These are phyloP conservation scores for Crotalus helleri DNA, from an alignment of 2,113 vertebrate species.

Conservation along the genomic window DNA sequence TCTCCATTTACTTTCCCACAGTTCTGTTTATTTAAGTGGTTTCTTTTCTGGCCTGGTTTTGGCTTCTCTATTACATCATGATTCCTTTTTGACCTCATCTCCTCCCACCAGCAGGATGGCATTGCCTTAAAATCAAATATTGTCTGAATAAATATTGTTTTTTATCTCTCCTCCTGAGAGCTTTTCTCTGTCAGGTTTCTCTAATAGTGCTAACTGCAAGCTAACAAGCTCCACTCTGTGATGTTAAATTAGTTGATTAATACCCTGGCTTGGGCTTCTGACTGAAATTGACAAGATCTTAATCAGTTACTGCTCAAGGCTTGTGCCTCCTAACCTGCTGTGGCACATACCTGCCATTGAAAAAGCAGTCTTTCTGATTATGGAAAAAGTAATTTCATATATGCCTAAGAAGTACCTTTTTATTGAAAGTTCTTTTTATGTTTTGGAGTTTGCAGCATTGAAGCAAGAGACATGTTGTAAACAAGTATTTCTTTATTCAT, in stretches of 20 bases:
- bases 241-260: background rate
- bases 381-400: background rate
- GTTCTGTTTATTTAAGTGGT: background rate
- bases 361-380: background rate
- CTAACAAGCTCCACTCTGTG: background rate
- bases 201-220: background rate
- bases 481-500: too few relatives aligned
- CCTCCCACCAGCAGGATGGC: background rate
- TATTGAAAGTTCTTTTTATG: background rate
- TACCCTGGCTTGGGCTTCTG: background rate
- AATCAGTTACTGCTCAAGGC: background rate
- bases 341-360: background rate
- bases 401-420: background rate
- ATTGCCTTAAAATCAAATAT: background rate
- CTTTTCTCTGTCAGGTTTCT: background rate
- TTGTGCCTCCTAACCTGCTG: background rate
- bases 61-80: background rate
- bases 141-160: background rate
- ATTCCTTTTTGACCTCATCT: background rate
- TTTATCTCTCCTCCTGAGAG: background rate
- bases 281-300: background rate
- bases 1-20: background rate
- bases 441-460: too few relatives aligned
- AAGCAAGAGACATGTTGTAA: too few relatives aligned
- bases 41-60: background rate